Evolutionary conservation across 1,140 invertebrate genomes (phyloP).

Genomic region (Psilanteris sp.): DNA sequence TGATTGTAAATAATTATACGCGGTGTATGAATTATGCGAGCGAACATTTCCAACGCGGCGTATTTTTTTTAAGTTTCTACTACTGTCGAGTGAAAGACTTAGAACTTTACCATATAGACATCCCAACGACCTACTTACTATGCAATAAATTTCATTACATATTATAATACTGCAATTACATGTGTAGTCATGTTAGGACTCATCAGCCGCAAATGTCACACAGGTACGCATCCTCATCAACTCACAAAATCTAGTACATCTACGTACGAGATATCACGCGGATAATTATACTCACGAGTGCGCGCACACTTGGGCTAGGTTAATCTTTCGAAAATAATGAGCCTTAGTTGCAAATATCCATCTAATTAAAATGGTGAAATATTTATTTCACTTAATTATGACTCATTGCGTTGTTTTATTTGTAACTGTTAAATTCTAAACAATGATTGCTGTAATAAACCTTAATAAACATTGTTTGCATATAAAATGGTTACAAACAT

Average conservation of each 20-base stretch:
- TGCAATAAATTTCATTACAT: constrained; percentile 51
- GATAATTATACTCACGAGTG: constrained; percentile 15
- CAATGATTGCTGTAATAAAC: no score
- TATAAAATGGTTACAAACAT: no score
- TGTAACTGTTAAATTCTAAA: no score
- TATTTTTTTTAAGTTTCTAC: constrained; percentile 31
- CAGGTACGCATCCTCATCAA: constrained; percentile 61
- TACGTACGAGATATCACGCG: constrained; percentile 32
- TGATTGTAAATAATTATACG: constrained; percentile 28
- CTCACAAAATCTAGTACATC: constrained; percentile 38
- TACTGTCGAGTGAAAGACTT: neutral
- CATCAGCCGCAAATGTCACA: constrained; percentile 66
- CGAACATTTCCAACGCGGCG: constrained; percentile 4
- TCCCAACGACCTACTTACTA: constrained; percentile 7
- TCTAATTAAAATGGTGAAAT: no score
- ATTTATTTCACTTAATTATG: no score
- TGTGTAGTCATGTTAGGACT: constrained; percentile 48
- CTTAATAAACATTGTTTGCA: no score
- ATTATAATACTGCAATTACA: constrained; percentile 53
- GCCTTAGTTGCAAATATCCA: constrained; percentile 3
- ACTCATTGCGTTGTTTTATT: no score
- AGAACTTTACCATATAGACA: no score
- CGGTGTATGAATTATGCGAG: constrained; percentile 7
- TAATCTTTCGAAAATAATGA: constrained; percentile 37
- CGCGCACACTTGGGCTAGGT: constrained; percentile 10